phyloP scores from a whole-genome alignment of 2,888 invertebrate species.

The Brachypterus glaber region DNA sequence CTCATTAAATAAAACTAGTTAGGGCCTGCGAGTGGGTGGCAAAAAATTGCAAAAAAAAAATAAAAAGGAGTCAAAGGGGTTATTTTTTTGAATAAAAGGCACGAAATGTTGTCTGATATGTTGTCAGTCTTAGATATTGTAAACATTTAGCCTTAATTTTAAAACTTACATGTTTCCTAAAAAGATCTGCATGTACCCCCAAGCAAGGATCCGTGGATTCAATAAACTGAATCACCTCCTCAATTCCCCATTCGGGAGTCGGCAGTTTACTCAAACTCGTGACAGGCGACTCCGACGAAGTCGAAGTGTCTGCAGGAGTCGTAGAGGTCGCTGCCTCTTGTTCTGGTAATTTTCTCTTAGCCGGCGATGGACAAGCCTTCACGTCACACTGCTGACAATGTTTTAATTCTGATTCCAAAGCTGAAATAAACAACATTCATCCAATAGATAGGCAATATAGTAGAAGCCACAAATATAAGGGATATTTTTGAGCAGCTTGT shows the following conservation, averaged over 20 bases:
- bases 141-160: no score
- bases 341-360: conserved; percentile 44
- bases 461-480: no score
- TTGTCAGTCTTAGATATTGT: not conserved
- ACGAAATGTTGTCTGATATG: no score
- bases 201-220: conserved; percentile 75
- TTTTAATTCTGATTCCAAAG: conserved; percentile 14
- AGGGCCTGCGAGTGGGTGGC: no score
- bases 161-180: conserved; percentile 79
- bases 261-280: conserved; percentile 43
- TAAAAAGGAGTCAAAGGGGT: not conserved
- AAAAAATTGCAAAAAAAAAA: conserved; percentile 1
- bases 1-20: no score
- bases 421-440: not conserved
- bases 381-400: conserved; percentile 34
- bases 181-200: conserved; percentile 80
- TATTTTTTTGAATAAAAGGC: conserved; percentile 4
- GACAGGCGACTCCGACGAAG: conserved; percentile 30
- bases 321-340: conserved; percentile 63
- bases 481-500: no score
- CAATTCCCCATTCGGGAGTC: conserved; percentile 85
- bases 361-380: conserved; percentile 26
- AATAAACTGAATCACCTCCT: conserved; percentile 89
- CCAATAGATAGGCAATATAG: no score
- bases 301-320: conserved; percentile 44